Conservation (phyloP, 2,888 invertebrate genomes). For the Aspidiotus rigidus region DNA sequence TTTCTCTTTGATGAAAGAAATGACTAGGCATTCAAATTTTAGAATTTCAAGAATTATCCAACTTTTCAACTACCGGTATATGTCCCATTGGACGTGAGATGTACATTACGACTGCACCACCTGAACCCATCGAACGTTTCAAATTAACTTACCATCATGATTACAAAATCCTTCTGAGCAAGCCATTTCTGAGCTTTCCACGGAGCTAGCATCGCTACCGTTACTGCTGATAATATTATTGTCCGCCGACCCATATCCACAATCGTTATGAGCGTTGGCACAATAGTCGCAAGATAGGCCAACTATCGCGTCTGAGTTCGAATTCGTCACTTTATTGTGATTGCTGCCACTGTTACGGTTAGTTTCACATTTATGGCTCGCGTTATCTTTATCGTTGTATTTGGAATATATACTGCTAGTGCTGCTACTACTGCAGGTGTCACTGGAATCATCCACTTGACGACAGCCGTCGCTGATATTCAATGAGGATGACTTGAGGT, state of each 20-base stretch:
- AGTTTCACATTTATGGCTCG: conserved; percentile 6
- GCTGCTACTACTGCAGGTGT: conserved; percentile 23
- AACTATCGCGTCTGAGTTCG: background rate
- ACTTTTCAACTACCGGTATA: too few species aligned
- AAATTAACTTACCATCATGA: conserved; percentile 49
- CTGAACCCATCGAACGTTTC: background rate
- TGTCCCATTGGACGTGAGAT: too few species aligned
- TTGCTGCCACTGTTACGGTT: conserved; percentile 26
- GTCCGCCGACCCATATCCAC: conserved; percentile 36
- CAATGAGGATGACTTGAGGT: conserved; percentile 6
- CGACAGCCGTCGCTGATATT: conserved; percentile 16
- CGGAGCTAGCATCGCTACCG: conserved; percentile 53
- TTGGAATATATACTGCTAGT: conserved; percentile 23
- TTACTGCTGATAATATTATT: conserved; percentile 42
- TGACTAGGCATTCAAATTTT: too few species aligned
- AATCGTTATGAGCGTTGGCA: conserved; percentile 29
- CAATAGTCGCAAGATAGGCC: conserved; percentile 34
- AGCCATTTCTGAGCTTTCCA: conserved; percentile 81
- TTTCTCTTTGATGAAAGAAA: too few species aligned
- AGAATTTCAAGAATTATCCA: too few species aligned
- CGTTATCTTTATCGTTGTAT: conserved; percentile 31
- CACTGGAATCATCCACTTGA: conserved; percentile 25
- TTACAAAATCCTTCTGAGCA: conserved; percentile 83
- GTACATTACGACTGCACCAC: background rate
- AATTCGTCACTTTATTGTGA: background rate